Base-by-base conservation (phyloP, 2,797 vertebrate genomes). In the Alauda arvensis region DNA sequence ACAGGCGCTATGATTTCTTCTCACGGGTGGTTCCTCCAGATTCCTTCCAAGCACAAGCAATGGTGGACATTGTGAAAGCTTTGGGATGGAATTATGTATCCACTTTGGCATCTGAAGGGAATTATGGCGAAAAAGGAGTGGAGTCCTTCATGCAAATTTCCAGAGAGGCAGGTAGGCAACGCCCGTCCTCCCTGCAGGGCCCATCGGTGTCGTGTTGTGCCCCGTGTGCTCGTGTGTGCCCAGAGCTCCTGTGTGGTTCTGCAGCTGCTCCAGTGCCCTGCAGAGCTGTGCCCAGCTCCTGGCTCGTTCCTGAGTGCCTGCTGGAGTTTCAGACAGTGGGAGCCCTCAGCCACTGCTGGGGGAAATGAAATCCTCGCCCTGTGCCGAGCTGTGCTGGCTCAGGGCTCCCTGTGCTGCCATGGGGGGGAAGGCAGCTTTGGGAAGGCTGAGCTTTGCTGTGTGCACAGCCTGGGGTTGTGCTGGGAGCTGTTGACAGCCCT, bases 21-120 rank as follows among this genome's bases (percentile, higher is more conserved):
- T 99, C 99, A 9, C 98, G 99, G 3, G 99, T 99, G 96, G 99
- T 99, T 83, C 99, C 99, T 52, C 99, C 99, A 2, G 99, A 99
- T 95, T 99, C 99, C n/a, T 99, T 99, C 96, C 99, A 99, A 97
- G 99, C 99, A 66, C 99, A 99, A 96, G 99, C 99, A 84, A 99
- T 99, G 99, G 99, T 99, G 96, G 99, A 99, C 96, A 99, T 99
- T 55, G 98, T 99, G 89, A 98, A 97, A 93, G 97, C 98, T 60
- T 95, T 99, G 95, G 98, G 98, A 75, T 99, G 99, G 99, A 98
- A 98, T 81, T 99, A 99, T n/a, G 99, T 99, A 87, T 99, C 99
- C 86, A 99, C 99, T 25, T 91, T 99, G 23, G 99, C 99, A 43
- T 99, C 99, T 3, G 99, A 99, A 97, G 99, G 99, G 93, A 99